These are phyloP conservation scores for Syngnathus floridae DNA, from an alignment of 2,113 vertebrate genomes.

Conservation along the genomic window DNA sequence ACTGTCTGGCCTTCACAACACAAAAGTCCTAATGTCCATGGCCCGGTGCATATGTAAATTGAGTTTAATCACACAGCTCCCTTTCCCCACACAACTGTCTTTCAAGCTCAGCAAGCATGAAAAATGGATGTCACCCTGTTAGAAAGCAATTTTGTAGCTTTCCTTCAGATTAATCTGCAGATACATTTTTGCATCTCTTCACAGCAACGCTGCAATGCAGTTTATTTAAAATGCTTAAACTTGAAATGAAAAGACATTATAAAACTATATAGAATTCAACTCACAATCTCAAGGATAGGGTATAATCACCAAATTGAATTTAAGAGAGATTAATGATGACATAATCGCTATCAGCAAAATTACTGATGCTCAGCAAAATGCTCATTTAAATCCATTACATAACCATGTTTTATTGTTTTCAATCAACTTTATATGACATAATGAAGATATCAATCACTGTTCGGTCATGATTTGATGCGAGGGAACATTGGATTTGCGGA, in stretches of 20 bases:
- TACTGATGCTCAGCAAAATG: conserved; percentile 4
- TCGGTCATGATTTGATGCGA: conserved; percentile 15
- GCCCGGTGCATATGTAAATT: conserved; percentile 37
- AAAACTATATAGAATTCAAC: background rate
- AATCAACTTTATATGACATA: conserved; percentile 17
- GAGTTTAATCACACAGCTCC: conserved; percentile 28
- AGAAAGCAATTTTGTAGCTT: conserved; percentile 22
- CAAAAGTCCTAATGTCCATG: conserved; percentile 20
- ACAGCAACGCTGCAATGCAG: background rate
- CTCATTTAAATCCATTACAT: conserved; percentile 18
- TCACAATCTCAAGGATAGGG: background rate
- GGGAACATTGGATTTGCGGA: background rate
- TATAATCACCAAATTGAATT: background rate
- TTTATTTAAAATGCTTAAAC: conserved; percentile 2
- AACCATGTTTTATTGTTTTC: conserved; percentile 4
- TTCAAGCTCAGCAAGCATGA: conserved; percentile 19
- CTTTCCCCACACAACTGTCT: conserved; percentile 16
- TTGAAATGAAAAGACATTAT: background rate
- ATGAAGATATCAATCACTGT: background rate
- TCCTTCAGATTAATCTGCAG: conserved; percentile 20
- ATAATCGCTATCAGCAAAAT: conserved; percentile 6
- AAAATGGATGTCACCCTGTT: conserved; percentile 27
- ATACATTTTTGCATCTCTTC: background rate
- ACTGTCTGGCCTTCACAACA: conserved; percentile 15
- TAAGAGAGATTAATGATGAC: conserved; percentile 8